Base-by-base conservation (phyloP, 2,888 invertebrate genomes). In the Tridacna gigas region DNA sequence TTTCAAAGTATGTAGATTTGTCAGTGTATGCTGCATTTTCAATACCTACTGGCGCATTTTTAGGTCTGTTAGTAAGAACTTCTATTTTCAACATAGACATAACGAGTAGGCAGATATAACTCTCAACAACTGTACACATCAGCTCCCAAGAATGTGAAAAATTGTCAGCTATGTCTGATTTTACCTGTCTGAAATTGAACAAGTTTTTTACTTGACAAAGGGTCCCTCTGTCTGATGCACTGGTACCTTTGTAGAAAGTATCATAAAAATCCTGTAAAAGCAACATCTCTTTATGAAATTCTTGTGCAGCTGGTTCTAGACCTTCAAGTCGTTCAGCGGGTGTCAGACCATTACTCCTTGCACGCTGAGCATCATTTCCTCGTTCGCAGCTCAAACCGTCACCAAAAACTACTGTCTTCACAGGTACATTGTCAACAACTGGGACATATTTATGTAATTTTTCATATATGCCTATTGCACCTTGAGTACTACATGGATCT, bases 201-300 rank as follows among this genome's bases (percentile, higher is more conserved):
- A n/a, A n/a, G n/a, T n/a, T n/a, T n/a, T n/a, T n/a, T n/a, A n/a
- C 37, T 69, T 74, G 74, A 61, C 51, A 67, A 28, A 77, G 48
- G 3, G 79, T 86, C 25, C 82, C 82, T 28, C 69, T 66, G 25
- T 80, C 77, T 61, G 78, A 65, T 37, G 75, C 71, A 67, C 79
- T 85, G 15, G 75, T 45, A 9, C 80, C 86, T 73, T 80, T 82
- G 67, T 78, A 82, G 25, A 82, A 86, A 11, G 60, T 77, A 22
- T 82, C 80, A 75, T 45, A 86, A 26, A 78, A 79, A 56, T 86
- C 84, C 66, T 86, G 80, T n/a, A n/a, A n/a, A n/a, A n/a, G n/a
- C n/a, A n/a, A n/a, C n/a, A n/a, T n/a, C n/a, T n/a, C n/a, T n/a
- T n/a, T n/a, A n/a, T n/a, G n/a, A n/a, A n/a, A n/a, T n/a, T n/a